Base-by-base conservation (phyloP, 2,113 vertebrate species). In the Thymallus thymallus region DNA sequence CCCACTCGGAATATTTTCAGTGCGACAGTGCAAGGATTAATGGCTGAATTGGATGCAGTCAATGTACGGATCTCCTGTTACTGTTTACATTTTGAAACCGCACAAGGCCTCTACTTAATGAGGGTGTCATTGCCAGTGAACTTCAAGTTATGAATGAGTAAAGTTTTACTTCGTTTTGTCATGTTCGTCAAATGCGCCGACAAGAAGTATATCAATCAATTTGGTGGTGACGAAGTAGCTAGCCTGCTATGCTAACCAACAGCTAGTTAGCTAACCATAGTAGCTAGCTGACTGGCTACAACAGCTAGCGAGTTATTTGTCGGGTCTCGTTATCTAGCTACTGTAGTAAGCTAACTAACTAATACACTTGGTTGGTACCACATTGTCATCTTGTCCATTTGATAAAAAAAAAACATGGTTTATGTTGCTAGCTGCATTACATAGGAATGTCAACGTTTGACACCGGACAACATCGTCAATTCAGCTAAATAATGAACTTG, bases 1-100 rank as follows among this genome's bases (percentile, higher is more conserved):
- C 76, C 77, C 75, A 84, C 77, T 88, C 93, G 90, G 91, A 92
- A 73, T 69, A 18, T 75, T 91, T 92, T 84, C n/a, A 63, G 75
- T 80, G 92, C 81, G 81, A 90, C 91, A 92, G 75, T 14, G 72
- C 83, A 91, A 92, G 85, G 91, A 92, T 92, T 91, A 91, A 91
- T 90, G 87, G 85, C 85, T 90, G 16, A 16, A 51, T 41, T 41
- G 35, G 35, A 41, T 10, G 89, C 87, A 80, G 87, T 88, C 79
- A 75, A 74, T 84, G 76, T 81, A 77, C 79, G 81, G 84, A 29
- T 82, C 84, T 76, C 58, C 64, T 87, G 84, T 89, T 81, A 87
- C 86, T 92, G 89, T 93, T 93, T 91, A 90, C 88, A 86, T 92
- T 82, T 86, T n/a, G 16, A 85, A 83, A 73, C 65, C 61, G 71